Evolutionary conservation across 1,140 invertebrate species (phyloP).

Genomic region (Pogonomyrmex barbatus): DNA sequence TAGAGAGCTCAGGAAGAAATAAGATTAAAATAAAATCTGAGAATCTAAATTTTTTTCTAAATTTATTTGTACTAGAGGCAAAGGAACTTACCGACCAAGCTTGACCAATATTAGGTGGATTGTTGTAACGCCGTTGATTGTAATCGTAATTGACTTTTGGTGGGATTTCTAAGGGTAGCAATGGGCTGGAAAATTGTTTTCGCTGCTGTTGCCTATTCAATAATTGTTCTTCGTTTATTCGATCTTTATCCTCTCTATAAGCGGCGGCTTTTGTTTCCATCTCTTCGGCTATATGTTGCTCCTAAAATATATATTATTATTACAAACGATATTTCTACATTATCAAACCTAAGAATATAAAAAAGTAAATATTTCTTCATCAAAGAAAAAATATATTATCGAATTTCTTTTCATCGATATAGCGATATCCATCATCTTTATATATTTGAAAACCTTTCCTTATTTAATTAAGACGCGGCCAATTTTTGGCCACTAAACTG

Average conservation of each 20-base stretch:
- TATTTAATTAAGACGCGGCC: too few relatives aligned
- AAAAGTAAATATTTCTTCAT: too few relatives aligned
- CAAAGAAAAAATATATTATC: too few relatives aligned
- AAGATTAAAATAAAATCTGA: conserved; percentile 3
- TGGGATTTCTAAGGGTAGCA: conserved; percentile 65
- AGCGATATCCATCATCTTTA: too few relatives aligned
- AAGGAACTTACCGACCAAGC: conserved; percentile 76
- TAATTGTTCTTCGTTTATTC: conserved; percentile 79
- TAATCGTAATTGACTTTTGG: conserved; percentile 74
- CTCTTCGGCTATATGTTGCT: conserved; percentile 88
- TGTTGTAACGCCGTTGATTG: conserved; percentile 72
- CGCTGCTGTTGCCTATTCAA: conserved; percentile 48
- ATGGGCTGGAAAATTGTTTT: conserved; percentile 59
- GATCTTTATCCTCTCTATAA: conserved; percentile 86
- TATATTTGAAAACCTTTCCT: too few relatives aligned
- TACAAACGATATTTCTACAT: neutral
- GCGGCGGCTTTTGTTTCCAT: conserved; percentile 87
- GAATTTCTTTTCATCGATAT: too few relatives aligned
- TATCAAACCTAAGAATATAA: too few relatives aligned
- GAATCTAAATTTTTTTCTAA: neutral
- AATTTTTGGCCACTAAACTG: too few relatives aligned
- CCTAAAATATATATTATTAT: conserved; percentile 77
- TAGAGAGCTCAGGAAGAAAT: neutral
- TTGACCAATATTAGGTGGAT: conserved; percentile 69
- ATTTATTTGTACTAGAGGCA: neutral